Base-by-base conservation (phyloP, 2,113 vertebrate genomes). In the Lagopus leucura region DNA sequence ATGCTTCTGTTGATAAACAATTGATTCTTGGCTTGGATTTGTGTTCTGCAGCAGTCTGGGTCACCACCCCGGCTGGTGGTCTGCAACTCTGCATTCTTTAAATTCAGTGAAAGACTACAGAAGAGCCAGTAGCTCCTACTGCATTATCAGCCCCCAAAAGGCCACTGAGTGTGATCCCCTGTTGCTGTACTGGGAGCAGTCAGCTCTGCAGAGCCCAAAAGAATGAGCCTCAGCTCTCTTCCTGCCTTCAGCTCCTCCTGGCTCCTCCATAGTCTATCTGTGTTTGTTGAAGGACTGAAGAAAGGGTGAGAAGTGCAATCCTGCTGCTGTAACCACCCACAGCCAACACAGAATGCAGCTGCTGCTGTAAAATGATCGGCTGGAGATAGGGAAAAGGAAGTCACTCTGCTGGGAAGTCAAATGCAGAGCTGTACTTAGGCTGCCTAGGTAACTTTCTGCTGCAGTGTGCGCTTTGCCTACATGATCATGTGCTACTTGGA, bases 1-100 rank as follows among this genome's bases (percentile, higher is more conserved):
- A 74, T 52, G 75, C 65, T 84, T 73, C 82, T 94, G 93, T 77
- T 89, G 84, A 92, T 91, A 94, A 96, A 79, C 55, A 82, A 76
- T 92, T 63, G 60, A 42, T 80, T 94, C 55, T 52, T 48, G 57
- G 63, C 32, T 70, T 86, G 47, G 76, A 61, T 63, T 86, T 90
- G 54, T 86, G 70, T 61, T 71, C 76, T 80, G 67, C 63, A 45
- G 13, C 16, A 36, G 57, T 71, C 76, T 82, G 58, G 55, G 80
- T 58, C 91, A 92, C 79, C 93, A 81, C 42, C 42, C 76, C 64
- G 60, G 30, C 74, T 92, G 82, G 34, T 27, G 10, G 0, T 77
- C 65, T 60, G 2, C 2, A 18, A 82, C 78, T 82, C 27, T 77
- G 42, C 75, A 32, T 90, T 92, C 89, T 90, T 87, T 76, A 84